These are phyloP conservation scores for Pheosia tremula DNA, from an alignment of 2,888 invertebrate genomes.

Conservation along the genomic window DNA sequence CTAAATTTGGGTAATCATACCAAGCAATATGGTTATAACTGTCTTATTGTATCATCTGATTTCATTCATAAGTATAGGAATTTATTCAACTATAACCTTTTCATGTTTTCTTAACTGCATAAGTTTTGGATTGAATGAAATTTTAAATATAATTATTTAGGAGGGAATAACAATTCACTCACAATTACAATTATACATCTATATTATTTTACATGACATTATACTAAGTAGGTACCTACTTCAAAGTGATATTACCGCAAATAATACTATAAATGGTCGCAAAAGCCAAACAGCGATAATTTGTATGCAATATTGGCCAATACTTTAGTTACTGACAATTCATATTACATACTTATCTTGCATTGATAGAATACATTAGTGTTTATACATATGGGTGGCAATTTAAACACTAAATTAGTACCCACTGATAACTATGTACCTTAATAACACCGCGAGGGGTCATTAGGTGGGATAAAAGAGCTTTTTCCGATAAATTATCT, in stretches of 20 bases:
- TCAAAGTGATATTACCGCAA: slow-evolving; percentile 1
- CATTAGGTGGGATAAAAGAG: slow-evolving; percentile 75
- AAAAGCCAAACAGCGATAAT: slow-evolving; percentile 27
- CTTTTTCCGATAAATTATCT: slow-evolving; percentile 70
- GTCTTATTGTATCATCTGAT: not conserved
- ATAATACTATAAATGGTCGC: slow-evolving; percentile 17
- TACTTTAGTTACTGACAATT: slow-evolving; percentile 42
- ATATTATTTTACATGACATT: not conserved
- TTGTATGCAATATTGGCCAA: slow-evolving; percentile 36
- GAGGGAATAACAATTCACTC: no score
- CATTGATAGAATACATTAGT: slow-evolving; percentile 74
- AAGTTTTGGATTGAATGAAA: no score
- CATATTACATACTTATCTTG: slow-evolving; percentile 57
- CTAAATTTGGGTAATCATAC: slow-evolving; percentile 3
- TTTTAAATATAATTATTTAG: no score
- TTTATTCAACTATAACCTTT: no score
- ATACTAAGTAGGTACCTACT: not conserved
- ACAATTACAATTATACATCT: not conserved
- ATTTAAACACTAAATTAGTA: slow-evolving; percentile 42
- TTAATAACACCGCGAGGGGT: slow-evolving; percentile 69
- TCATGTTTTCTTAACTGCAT: no score
- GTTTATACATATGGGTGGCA: slow-evolving; percentile 52
- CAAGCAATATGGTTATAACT: not conserved
- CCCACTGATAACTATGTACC: slow-evolving; percentile 61
- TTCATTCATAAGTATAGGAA: not conserved